phyloP scores from a whole-genome alignment of 2,797 vertebrate genomes.

The Rallus crepitans region DNA sequence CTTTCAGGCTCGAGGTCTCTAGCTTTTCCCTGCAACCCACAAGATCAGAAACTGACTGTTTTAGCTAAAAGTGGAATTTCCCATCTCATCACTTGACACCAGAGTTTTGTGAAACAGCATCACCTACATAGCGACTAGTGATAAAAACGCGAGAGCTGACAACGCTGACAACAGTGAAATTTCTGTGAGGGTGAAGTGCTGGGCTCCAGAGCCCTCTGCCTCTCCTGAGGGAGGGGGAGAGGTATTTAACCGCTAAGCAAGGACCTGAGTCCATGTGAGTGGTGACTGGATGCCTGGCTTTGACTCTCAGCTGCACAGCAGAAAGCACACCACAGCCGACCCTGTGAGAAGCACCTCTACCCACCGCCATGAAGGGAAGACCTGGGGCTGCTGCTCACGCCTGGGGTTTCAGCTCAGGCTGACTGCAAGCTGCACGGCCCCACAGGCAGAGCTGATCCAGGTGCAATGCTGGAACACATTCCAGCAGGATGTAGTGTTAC shows the following conservation, averaged over 20 bases:
- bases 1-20: neutral
- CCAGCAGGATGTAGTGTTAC: neutral
- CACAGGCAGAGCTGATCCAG: neutral
- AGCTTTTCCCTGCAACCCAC: neutral
- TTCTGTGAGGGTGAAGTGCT: neutral
- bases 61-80: neutral
- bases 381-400: neutral
- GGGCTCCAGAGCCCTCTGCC: neutral
- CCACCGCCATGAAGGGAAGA: neutral
- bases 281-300: fast-evolving
- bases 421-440: neutral
- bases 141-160: neutral
- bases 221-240: neutral
- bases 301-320: neutral
- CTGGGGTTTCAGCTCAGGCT: neutral
- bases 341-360: neutral
- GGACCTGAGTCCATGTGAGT: neutral
- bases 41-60: neutral
- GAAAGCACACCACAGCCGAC: neutral
- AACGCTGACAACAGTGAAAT: neutral
- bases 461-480: neutral
- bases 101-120: neutral
- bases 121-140: neutral
- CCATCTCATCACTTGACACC: neutral
- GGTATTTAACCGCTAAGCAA: neutral